phyloP scores from a whole-genome alignment of 1,140 invertebrate species.

The Tigriopus japonicus region DNA sequence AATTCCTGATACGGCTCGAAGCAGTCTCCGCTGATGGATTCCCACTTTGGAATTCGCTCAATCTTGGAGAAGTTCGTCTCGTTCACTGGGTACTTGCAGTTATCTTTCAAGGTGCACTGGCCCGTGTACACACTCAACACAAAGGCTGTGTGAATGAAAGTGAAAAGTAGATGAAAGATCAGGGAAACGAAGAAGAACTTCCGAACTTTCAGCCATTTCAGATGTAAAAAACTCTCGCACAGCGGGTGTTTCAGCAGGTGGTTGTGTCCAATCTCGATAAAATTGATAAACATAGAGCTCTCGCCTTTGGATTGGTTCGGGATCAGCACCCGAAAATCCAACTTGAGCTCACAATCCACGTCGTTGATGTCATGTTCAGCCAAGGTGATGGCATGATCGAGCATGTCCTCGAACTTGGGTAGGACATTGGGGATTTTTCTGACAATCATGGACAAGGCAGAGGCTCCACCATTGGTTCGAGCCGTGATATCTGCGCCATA shows the following conservation, averaged over 20 bases:
- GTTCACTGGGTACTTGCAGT: constrained; percentile 1
- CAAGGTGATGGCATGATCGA: constrained; percentile 52
- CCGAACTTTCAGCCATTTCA: constrained; percentile 59
- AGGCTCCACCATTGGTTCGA: constrained; percentile 57
- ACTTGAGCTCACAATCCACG: constrained; percentile 54
- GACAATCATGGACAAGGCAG: constrained; percentile 52
- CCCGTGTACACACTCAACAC: constrained; percentile 2
- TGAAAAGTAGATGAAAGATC: constrained; percentile 55
- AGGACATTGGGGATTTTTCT: constrained; percentile 55
- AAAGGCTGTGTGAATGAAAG: constrained; percentile 32
- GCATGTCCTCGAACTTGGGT: constrained; percentile 45
- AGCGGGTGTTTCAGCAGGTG: constrained; percentile 20
- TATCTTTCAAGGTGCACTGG: constrained; percentile 8
- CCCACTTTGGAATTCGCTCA: constrained; percentile 9
- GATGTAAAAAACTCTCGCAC: constrained; percentile 20
- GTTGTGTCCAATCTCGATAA: constrained; percentile 20
- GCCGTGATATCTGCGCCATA: constrained; percentile 65
- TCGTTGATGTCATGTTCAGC: constrained; percentile 61
- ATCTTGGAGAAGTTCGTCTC: constrained; percentile 3
- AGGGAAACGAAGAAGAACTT: constrained; percentile 60
- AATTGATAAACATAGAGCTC: constrained; percentile 18
- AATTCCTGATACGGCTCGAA: constrained; percentile 24
- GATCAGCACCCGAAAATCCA: constrained; percentile 30
- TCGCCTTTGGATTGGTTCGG: constrained; percentile 15
- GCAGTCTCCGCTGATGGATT: constrained; percentile 35